These are phyloP conservation scores for Andrena camellia DNA, from an alignment of 2,888 invertebrate genomes.

Conservation along the genomic window DNA sequence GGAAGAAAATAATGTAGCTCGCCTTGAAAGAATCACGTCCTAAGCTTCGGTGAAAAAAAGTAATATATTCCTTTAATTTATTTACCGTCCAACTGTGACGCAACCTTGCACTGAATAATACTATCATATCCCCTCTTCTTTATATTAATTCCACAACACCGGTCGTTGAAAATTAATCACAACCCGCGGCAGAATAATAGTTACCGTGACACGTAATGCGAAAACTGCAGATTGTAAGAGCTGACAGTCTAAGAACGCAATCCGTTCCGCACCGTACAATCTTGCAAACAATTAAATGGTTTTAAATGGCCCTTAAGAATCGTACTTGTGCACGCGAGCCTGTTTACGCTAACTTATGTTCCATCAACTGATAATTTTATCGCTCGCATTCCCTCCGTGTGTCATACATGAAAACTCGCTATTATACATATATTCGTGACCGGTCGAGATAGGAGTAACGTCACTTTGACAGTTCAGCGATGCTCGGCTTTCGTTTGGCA, in stretches of 20 bases:
- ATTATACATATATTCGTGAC: no score
- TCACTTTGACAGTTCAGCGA: neutral
- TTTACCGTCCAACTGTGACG: neutral
- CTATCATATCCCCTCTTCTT: neutral
- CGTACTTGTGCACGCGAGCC: conserved; percentile 59
- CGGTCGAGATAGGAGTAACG: neutral
- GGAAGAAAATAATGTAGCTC: neutral
- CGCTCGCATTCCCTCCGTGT: conserved; percentile 19
- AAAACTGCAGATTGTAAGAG: conserved; percentile 28
- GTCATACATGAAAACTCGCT: conserved; percentile 4
- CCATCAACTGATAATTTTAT: conserved; percentile 42
- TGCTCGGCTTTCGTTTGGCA: neutral
- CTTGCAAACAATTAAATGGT: conserved; percentile 59
- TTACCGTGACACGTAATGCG: neutral
- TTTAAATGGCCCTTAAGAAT: conserved; percentile 51
- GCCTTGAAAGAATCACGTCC: neutral
- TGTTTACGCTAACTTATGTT: conserved; percentile 65
- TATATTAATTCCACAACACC: no score
- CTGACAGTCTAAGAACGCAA: conserved; percentile 14
- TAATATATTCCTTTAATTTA: neutral
- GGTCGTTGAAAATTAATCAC: neutral
- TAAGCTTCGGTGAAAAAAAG: neutral
- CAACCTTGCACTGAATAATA: neutral
- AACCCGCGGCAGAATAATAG: neutral
- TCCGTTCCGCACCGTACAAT: conserved; percentile 40